These are phyloP conservation scores for Spea multiplicata DNA, from an alignment of 2,113 vertebrate genomes.

Conservation along the genomic window DNA sequence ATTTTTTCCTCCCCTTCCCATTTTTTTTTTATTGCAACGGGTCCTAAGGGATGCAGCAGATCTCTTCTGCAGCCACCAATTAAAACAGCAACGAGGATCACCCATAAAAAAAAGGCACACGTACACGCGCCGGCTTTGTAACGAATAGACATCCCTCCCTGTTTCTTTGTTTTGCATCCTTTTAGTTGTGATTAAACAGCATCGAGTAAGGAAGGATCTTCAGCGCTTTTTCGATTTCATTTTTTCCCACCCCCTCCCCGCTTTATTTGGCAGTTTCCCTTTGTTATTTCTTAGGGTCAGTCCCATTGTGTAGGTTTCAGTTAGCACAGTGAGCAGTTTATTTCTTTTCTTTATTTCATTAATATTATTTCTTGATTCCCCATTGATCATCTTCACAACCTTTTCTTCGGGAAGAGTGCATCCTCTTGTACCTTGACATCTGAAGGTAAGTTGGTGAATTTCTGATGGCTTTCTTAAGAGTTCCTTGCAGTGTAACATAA, in stretches of 20 bases:
- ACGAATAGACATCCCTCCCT: conserved; percentile 57
- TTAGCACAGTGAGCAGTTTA: conserved; percentile 52
- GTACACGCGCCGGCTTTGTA: conserved; percentile 28
- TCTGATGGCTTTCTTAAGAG: conserved; percentile 48
- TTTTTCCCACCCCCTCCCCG: conserved; percentile 53
- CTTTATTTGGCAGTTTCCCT: not conserved
- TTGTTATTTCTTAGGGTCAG: not conserved
- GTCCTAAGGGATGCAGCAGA: conserved; percentile 80
- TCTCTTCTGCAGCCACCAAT: conserved; percentile 76
- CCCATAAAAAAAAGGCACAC: conserved; percentile 33
- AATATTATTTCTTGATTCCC: conserved; percentile 47
- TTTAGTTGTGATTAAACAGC: conserved; percentile 55
- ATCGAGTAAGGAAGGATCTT: not conserved
- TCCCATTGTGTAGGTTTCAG: conserved; percentile 47
- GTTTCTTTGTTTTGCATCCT: conserved; percentile 63
- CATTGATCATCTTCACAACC: conserved; percentile 56
- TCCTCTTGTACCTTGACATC: conserved; percentile 59
- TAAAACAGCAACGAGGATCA: conserved; percentile 76
- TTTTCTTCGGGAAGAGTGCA: conserved; percentile 64
- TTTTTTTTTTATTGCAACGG: conserved; percentile 7
- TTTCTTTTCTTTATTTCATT: conserved; percentile 59
- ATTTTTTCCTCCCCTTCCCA: not conserved
- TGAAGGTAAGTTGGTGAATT: conserved; percentile 73
- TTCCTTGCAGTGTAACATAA: not conserved
- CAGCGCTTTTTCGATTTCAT: conserved; percentile 19